Evolutionary conservation across 2,797 vertebrate genomes (phyloP).

Genomic region (Agapornis canus): DNA sequence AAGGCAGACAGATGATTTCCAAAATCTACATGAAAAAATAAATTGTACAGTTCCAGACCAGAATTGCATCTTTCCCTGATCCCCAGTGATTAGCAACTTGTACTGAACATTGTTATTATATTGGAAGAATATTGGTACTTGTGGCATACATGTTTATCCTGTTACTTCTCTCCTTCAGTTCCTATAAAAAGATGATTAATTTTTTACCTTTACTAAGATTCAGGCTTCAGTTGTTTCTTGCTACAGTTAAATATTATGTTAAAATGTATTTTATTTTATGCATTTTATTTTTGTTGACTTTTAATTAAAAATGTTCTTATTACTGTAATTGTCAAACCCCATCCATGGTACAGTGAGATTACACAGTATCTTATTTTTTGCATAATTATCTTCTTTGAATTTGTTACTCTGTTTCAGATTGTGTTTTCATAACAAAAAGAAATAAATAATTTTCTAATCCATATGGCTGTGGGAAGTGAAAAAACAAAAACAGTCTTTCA

Average conservation of each 20-base stretch:
- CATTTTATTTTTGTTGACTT: slow-evolving; percentile 38
- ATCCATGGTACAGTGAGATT: slow-evolving; percentile 13
- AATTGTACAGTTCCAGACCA: background rate
- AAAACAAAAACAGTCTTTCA: background rate
- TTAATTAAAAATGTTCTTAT: slow-evolving; percentile 24
- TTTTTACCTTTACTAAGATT: background rate
- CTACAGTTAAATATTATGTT: background rate
- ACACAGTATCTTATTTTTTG: background rate
- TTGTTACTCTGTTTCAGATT: background rate
- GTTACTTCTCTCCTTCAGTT: background rate
- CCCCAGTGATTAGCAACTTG: accelerated
- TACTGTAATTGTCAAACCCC: background rate
- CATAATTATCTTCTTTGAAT: slow-evolving; percentile 8
- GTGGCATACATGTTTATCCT: background rate
- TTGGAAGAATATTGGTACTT: background rate
- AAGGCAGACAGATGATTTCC: accelerated
- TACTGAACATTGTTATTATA: background rate
- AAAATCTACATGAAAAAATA: background rate
- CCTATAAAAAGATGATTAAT: background rate
- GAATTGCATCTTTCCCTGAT: background rate
- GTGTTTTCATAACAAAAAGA: slow-evolving; percentile 21
- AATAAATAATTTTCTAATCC: slow-evolving; percentile 36
- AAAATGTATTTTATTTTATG: background rate
- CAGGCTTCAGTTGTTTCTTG: background rate
- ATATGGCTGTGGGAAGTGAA: background rate